A percentile compares a stretch with the other conserved stretches of the same genome.
Evolutionary conservation across 2,113 vertebrate species (phyloP).

Genomic region (Mus spicilegus): DNA sequence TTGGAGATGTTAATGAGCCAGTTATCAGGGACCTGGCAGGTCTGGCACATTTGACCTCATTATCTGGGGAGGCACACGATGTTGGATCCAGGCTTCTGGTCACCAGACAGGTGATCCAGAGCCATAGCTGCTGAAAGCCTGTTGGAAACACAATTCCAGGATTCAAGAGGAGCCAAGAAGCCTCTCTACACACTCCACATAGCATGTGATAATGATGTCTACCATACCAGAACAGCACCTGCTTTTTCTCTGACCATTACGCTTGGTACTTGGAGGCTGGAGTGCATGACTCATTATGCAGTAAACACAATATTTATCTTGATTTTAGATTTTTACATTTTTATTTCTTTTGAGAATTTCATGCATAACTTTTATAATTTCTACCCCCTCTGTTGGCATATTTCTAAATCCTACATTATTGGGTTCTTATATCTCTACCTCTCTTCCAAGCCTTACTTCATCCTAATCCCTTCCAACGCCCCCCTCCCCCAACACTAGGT

Average conservation of each 20-base stretch:
- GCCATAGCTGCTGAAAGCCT: conserved; percentile 82
- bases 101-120: conserved; percentile 80
- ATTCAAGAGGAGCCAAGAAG: conserved; percentile 75
- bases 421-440: too few species aligned
- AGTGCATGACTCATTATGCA: background rate
- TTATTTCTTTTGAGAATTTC: background rate
- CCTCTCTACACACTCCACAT: conserved; percentile 74
- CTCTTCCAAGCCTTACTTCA: too few species aligned
- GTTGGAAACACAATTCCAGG: conserved; percentile 82
- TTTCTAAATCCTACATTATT: too few species aligned
- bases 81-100: conserved; percentile 77
- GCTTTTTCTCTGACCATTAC: conserved; percentile 25
- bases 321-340: background rate
- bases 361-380: background rate
- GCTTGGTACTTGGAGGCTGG: background rate
- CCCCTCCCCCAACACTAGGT: too few species aligned
- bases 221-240: conserved; percentile 60
- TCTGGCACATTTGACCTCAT: conserved; percentile 81
- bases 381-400: background rate
- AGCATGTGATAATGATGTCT: conserved; percentile 64
- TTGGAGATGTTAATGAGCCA: conserved; percentile 61
- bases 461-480: too few species aligned
- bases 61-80: conserved; percentile 83
- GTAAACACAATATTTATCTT: background rate
- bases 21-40: conserved; percentile 71